A percentile compares a stretch with the other conserved stretches of the same genome.
These are phyloP conservation scores for Aporophyla lueneburgensis DNA, from an alignment of 2,888 invertebrate genomes.

Conservation along the genomic window DNA sequence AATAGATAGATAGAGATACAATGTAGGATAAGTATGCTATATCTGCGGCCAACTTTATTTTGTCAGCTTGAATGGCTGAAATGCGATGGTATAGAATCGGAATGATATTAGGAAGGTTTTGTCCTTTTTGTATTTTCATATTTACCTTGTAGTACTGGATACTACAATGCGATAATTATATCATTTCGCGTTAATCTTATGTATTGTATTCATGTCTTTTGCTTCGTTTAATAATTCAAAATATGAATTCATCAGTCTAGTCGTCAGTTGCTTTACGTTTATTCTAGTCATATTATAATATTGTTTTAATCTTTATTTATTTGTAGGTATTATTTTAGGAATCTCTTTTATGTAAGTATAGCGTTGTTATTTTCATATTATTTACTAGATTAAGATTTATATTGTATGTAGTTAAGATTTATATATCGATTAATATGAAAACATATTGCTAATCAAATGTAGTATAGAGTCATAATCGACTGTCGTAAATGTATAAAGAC, in stretches of 20 bases:
- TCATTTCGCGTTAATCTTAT: slow-evolving; percentile 2
- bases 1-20: slow-evolving; percentile 85
- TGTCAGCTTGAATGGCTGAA: slow-evolving; percentile 35
- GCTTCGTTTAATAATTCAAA: not conserved
- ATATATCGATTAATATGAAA: slow-evolving; percentile 58
- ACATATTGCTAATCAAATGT: slow-evolving; percentile 51
- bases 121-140: slow-evolving; percentile 61
- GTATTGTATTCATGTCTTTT: not conserved
- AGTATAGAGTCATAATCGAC: slow-evolving; percentile 31
- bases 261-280: slow-evolving; percentile 24
- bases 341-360: slow-evolving; percentile 35
- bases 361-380: slow-evolving; percentile 55
- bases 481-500: slow-evolving; percentile 41
- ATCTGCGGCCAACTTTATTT: slow-evolving; percentile 74
- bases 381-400: slow-evolving; percentile 59
- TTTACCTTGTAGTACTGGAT: slow-evolving; percentile 30
- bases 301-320: slow-evolving; percentile 41
- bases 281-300: slow-evolving; percentile 29
- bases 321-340: slow-evolving; percentile 46
- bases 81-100: slow-evolving; percentile 36
- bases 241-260: slow-evolving; percentile 16
- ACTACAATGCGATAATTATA: slow-evolving; percentile 24
- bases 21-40: slow-evolving; percentile 76
- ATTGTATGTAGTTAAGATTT: slow-evolving; percentile 60
- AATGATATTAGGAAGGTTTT: slow-evolving; percentile 22